Evolutionary conservation across 1,140 invertebrate species (phyloP).

Genomic region (Tribolium madens): DNA sequence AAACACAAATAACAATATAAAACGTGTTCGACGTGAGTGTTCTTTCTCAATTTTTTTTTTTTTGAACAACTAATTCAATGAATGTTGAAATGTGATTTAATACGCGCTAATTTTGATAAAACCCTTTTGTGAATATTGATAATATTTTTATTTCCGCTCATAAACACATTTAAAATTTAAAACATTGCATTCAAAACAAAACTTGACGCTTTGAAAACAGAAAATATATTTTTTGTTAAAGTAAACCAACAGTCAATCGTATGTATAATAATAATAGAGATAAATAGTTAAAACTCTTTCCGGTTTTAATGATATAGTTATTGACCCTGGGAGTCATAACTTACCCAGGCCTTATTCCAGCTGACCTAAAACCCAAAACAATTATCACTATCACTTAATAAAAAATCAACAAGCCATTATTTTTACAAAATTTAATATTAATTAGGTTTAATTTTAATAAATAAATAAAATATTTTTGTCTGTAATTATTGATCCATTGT

Average conservation of each 20-base stretch:
- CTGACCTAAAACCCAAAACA: background rate
- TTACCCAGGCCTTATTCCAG: background rate
- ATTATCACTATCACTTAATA: background rate
- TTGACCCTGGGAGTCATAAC: background rate
- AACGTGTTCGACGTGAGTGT: too few relatives aligned
- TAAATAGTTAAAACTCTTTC: background rate
- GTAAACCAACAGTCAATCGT: background rate
- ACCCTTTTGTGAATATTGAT: too few relatives aligned
- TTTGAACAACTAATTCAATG: too few relatives aligned
- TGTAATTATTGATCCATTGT: background rate
- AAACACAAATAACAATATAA: too few relatives aligned
- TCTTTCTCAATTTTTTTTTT: too few relatives aligned
- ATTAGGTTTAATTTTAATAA: too few relatives aligned
- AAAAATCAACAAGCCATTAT: background rate
- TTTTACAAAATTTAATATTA: background rate
- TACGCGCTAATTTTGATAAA: too few relatives aligned
- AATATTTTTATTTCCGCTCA: too few relatives aligned
- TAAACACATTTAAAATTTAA: too few relatives aligned
- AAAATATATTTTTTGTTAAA: background rate
- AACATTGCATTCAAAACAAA: too few relatives aligned
- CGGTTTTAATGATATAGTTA: background rate
- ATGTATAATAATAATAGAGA: background rate
- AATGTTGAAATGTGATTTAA: too few relatives aligned
- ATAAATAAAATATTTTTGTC: background rate
- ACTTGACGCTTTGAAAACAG: background rate